Conservation (phyloP, 2,113 vertebrate genomes). For the Mus musculus region DNA sequence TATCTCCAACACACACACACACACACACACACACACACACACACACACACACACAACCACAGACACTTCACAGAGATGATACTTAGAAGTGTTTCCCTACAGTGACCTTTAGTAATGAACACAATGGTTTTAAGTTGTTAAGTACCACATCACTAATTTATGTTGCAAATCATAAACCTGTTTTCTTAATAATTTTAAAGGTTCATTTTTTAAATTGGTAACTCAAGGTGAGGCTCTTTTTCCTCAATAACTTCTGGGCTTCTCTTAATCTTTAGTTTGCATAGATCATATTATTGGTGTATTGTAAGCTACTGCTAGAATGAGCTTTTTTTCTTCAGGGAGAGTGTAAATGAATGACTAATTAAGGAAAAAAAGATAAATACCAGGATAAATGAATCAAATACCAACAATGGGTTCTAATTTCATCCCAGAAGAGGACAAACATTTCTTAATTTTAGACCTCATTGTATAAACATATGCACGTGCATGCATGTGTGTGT, state of each 20-base stretch:
- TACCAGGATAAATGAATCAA: constrained; percentile 14
- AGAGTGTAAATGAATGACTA: constrained; percentile 18
- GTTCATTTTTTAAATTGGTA: not conserved
- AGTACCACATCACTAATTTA: not conserved
- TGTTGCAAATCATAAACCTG: not conserved
- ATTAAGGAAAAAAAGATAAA: constrained; percentile 41
- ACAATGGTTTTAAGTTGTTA: not conserved
- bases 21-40: no score
- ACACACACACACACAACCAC: not conserved
- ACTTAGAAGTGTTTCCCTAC: not conserved
- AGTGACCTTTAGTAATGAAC: not conserved
- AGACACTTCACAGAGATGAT: not conserved
- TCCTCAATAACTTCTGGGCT: not conserved
- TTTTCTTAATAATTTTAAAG: constrained; percentile 4
- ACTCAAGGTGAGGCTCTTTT: not conserved
- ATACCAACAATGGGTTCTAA: not conserved
- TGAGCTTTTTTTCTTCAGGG: not conserved
- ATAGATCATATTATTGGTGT: not conserved
- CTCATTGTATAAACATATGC: not conserved
- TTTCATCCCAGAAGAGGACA: not conserved
- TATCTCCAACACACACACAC: not conserved
- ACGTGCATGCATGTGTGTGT: not conserved
- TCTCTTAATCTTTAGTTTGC: not conserved
- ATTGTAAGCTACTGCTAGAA: not conserved
- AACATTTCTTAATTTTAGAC: not conserved